A percentile compares a stretch with the other conserved stretches of the same genome.
Evolutionary conservation across 2,888 invertebrate genomes (phyloP).

Genomic region (Noctua comes): DNA sequence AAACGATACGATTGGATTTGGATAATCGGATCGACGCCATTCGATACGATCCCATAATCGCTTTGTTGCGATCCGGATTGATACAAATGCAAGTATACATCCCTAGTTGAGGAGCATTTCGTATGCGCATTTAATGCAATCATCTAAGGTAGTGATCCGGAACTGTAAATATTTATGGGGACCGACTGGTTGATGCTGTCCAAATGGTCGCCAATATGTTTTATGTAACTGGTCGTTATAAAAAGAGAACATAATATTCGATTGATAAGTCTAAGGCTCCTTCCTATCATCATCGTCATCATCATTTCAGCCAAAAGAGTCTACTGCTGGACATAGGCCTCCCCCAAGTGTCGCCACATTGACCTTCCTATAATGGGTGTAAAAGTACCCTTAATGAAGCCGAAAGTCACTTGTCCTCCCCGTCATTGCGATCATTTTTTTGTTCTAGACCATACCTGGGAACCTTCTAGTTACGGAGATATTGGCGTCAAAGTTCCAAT

Average conservation of each 20-base stretch:
- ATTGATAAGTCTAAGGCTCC: not conserved
- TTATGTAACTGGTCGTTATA: not conserved
- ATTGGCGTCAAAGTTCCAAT: no score
- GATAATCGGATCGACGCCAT: not conserved
- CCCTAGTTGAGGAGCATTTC: slow-evolving; percentile 69
- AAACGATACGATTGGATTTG: not conserved
- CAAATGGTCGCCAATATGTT: slow-evolving; percentile 33
- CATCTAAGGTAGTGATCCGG: slow-evolving; percentile 82
- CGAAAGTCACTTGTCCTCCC: no score
- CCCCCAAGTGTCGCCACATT: no score
- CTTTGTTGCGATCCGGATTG: not conserved
- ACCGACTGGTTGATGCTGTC: slow-evolving; percentile 24
- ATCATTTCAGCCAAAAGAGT: no score
- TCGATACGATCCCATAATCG: not conserved
- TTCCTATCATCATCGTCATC: no score
- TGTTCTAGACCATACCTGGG: no score
- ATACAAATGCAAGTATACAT: not conserved
- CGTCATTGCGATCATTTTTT: no score
- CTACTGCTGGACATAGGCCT: no score
- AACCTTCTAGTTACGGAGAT: no score
- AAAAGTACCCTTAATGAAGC: no score
- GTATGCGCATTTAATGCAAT: slow-evolving; percentile 83
- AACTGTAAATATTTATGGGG: slow-evolving; percentile 83
- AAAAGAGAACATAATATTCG: not conserved
- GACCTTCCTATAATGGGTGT: no score